Evolutionary conservation across 2,888 invertebrate genomes (phyloP).

Genomic region (Shargacucullia verbasci): DNA sequence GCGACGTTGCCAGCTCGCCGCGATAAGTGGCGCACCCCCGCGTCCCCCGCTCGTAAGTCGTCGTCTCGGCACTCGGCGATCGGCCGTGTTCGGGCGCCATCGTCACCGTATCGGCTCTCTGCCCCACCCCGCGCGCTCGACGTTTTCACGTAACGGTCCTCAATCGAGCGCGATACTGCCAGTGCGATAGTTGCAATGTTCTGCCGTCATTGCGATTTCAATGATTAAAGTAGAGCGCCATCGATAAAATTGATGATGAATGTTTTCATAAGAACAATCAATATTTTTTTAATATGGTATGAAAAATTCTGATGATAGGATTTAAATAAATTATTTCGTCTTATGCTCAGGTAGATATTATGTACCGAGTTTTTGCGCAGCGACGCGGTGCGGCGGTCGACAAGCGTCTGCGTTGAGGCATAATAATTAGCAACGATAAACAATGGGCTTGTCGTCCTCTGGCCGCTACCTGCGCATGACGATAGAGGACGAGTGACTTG

Average conservation of each 20-base stretch:
- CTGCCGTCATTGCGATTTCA: constrained; percentile 73
- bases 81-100: constrained; percentile 85
- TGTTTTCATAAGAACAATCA: constrained; percentile 20
- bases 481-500: constrained; percentile 83
- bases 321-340: constrained; percentile 55
- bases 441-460: constrained; percentile 87
- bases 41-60: constrained; percentile 83
- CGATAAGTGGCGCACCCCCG: constrained; percentile 89
- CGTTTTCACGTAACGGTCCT: constrained; percentile 89
- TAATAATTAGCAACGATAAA: constrained; percentile 88
- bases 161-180: constrained; percentile 88
- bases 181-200: constrained; percentile 79
- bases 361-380: constrained; percentile 76
- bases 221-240: constrained; percentile 68
- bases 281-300: constrained; percentile 9
- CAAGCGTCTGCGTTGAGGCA: constrained; percentile 83
- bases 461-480: constrained; percentile 87
- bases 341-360: constrained; percentile 72
- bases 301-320: constrained; percentile 17
- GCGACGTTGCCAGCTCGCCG: constrained; percentile 88
- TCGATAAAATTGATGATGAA: constrained; percentile 47
- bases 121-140: constrained; percentile 85
- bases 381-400: constrained; percentile 69
- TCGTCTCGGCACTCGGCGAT: constrained; percentile 84
- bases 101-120: constrained; percentile 81